These are phyloP conservation scores for Paragorgia papillata DNA, from an alignment of 92 coral and sea anemone species.

Conservation along the genomic window DNA sequence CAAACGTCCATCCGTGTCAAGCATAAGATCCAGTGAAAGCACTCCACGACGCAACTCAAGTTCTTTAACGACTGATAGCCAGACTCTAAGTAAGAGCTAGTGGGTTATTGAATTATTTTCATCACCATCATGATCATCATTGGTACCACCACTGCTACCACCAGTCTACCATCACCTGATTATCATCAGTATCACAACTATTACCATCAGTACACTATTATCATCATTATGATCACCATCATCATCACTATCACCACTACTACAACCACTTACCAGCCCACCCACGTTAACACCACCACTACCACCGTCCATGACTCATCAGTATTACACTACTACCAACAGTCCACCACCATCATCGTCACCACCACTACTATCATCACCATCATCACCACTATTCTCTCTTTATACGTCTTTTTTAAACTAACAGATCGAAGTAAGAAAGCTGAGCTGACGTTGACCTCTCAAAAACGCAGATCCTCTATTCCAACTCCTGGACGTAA, in stretches of 20 bases:
- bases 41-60: background rate
- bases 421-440: background rate
- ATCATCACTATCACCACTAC: too few species aligned
- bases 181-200: too few species aligned
- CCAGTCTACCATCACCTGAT: too few species aligned
- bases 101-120: background rate
- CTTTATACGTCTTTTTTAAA: too few species aligned
- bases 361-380: background rate
- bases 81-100: slow-evolving; percentile 16
- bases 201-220: too few species aligned
- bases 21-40: background rate
- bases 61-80: background rate
- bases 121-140: background rate
- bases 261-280: too few species aligned
- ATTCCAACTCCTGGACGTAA: slow-evolving; percentile 8
- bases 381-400: background rate
- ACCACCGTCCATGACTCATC: too few species aligned
- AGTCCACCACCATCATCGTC: background rate
- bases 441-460: background rate
- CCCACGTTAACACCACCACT: too few species aligned
- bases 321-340: too few species aligned
- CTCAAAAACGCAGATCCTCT: slow-evolving; percentile 9
- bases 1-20: background rate
- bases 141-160: too few species aligned
- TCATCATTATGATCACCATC: too few species aligned